Base-by-base conservation (phyloP, 2,113 vertebrate genomes). In the Chaetodon trifascialis region DNA sequence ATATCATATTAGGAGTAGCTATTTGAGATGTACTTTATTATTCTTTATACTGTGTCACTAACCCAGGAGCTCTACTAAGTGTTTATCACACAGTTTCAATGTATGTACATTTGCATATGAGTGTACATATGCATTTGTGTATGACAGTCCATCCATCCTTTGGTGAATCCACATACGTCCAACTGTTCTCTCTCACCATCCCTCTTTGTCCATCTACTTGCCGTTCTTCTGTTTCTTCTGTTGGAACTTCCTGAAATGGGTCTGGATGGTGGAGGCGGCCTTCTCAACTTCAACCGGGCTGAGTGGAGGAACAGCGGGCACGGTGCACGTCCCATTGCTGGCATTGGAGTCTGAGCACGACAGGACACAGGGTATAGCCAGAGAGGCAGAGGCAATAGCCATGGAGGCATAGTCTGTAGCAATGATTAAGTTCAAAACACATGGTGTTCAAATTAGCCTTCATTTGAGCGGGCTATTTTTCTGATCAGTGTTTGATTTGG, bases 241-340 rank as follows among this genome's bases (percentile, higher is more conserved):
- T 82, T 97, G 96, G 80, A 97, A 96, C 72, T 95, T 96, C 81
- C 95, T 94, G 92, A 95, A 96, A 75, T 96, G 96, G 59, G 85
- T 94, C 93, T 97, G 97, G 88, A 97, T 97, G 78, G 96, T 96
- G 59, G 95, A n/a, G 0, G 96, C 96, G 0, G 96, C 96, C 88
- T 90, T 94, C 70, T 97, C 95, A 0, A 87, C 80, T 23, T 93
- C 91, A 11, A 93, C 66, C 0, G 89, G 91, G 84, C 42, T 56
- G 55, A 56, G 55, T 2, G 86, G 93, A 16, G 90, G 87, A 40
- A 17, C 75, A 17, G 52, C 23, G 3, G 85, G 69, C 36, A 5
- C 1, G 11, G 63, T 42, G 58, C 88, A 87, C 0, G 76, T 83
- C 36, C 93, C 91, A 30, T 94, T 95, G 70, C 78, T 90, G 80